These are phyloP conservation scores for Burhinus oedicnemus DNA, from an alignment of 2,113 vertebrate species.

Conservation along the genomic window DNA sequence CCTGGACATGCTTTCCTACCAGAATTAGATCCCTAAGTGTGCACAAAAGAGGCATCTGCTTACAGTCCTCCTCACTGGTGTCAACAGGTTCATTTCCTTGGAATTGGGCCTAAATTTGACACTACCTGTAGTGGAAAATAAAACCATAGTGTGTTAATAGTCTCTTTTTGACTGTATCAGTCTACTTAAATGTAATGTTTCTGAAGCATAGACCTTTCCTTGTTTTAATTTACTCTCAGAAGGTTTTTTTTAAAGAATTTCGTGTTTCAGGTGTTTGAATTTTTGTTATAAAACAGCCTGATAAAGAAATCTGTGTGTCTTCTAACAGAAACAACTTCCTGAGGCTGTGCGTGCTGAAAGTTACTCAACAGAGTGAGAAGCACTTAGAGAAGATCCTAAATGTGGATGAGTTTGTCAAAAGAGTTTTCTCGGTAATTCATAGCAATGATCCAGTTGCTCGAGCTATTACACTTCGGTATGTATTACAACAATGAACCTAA, in stretches of 20 bases:
- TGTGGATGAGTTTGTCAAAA: constrained; percentile 98
- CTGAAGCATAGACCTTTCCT: not conserved
- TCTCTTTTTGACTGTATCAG: not conserved
- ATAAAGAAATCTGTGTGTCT: not conserved
- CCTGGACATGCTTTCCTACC: not conserved
- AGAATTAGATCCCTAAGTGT: not conserved
- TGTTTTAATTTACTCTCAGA: not conserved
- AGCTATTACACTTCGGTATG: constrained; percentile 94
- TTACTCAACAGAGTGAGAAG: constrained; percentile 98
- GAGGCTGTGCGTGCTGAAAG: constrained; percentile 94
- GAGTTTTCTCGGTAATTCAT: constrained; percentile 97
- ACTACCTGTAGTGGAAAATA: not conserved
- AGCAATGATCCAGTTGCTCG: constrained; percentile 97
- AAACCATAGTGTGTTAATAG: not conserved
- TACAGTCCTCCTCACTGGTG: accelerated
- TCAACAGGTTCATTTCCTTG: not conserved
- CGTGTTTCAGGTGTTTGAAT: not conserved
- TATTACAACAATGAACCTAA: not conserved
- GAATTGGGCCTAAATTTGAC: not conserved
- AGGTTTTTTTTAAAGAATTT: not conserved
- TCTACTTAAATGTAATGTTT: not conserved
- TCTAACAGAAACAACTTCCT: constrained; percentile 93
- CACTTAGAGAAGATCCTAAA: constrained; percentile 98
- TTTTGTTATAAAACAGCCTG: not conserved
- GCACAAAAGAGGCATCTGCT: not conserved